Conservation (phyloP, 1,140 invertebrate genomes). For the Sinella curviseta region DNA sequence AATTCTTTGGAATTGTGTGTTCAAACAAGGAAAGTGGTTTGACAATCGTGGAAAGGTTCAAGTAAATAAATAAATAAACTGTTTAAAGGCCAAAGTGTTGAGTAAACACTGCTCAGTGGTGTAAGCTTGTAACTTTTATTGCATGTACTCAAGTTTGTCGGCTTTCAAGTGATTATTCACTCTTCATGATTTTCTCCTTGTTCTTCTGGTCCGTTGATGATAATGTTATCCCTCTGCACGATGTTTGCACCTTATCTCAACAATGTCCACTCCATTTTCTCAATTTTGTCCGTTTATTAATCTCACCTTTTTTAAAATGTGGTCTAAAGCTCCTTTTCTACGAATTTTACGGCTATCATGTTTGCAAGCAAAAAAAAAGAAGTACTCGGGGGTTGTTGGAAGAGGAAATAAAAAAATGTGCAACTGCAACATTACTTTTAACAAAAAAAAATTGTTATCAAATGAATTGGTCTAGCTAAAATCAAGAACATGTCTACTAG, state of each 20-base stretch:
- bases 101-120: background rate
- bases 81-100: background rate
- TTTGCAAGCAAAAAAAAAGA: no score
- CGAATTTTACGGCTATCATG: background rate
- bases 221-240: background rate
- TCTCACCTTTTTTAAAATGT: background rate
- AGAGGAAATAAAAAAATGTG: no score
- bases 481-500: no score
- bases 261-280: background rate
- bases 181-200: background rate
- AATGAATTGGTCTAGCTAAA: no score
- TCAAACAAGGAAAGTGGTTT: no score
- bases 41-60: background rate
- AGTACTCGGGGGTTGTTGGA: no score
- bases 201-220: no score
- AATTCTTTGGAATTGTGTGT: no score
- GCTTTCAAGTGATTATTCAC: background rate
- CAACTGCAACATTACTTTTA: no score
- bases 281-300: background rate
- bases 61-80: background rate
- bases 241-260: background rate
- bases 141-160: background rate
- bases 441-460: no score
- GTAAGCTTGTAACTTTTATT: background rate
- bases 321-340: background rate